Base-by-base conservation (phyloP, 1,140 invertebrate species). In the Bacillus rossius region DNA sequence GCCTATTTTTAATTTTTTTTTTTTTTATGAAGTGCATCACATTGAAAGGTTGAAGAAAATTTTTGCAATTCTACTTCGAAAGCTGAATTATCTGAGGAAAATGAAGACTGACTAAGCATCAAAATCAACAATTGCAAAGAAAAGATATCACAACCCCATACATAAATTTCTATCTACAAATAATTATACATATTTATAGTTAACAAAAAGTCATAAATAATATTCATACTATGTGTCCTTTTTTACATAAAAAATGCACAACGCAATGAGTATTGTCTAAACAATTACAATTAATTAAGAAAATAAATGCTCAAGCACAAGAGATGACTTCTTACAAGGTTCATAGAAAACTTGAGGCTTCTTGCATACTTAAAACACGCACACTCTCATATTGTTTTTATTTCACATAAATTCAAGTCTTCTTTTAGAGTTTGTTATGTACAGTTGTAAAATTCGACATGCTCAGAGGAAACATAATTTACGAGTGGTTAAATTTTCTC, bases 91-190 rank as follows among this genome's bases (percentile, higher is more conserved):
- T n/a, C n/a, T n/a, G n/a, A 7, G 29, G 29, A 34, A 50, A n/a
- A 34, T 50, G 16, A 50, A 50, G 16, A 29, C 48, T n/a, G n/a
- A 50, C 13, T 8, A 45, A 50, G 48, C 37, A 34, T 50, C 48
- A n/a, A 50, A 29, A 29, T 7, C 25, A 50, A 50, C n/a, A 25
- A 29, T 26, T 17, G 37, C 16, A 26, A 23, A 50, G 37, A 50
- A 34, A 29, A 14, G n/a, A 50, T 45, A 34, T 34, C 29, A 34
- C 29, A 34, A 34, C 29, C 29, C 29, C n/a, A n/a, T n/a, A 10
- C 29, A 34, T 34, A 34, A 34, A 34, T 34, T 34, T 34, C 29
- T 34, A 34, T 34, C 29, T 34, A 34, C 29, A 34, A 34, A 34
- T 34, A n/a, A n/a, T n/a, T n/a, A n/a, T n/a, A n/a, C n/a, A n/a